phyloP scores from a whole-genome alignment of 2,888 invertebrate species.

The Acanthacorydalis orientalis region DNA sequence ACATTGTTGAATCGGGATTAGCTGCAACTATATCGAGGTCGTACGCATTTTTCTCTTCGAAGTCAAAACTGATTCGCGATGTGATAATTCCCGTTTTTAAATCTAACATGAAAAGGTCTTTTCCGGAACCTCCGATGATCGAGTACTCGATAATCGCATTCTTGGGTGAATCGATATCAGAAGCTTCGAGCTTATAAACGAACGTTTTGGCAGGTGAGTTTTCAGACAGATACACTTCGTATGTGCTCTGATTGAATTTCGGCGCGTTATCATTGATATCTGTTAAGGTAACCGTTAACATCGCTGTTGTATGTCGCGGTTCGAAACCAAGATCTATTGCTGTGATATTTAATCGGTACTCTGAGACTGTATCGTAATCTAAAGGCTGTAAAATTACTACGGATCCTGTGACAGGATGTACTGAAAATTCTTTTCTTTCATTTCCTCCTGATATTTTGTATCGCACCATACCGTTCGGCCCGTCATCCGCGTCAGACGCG shows the following conservation, averaged over 20 bases:
- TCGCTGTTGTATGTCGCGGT: slow-evolving; percentile 56
- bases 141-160: slow-evolving; percentile 75
- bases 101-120: slow-evolving; percentile 62
- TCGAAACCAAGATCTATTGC: slow-evolving; percentile 77
- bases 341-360: slow-evolving; percentile 73
- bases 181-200: slow-evolving; percentile 58
- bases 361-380: slow-evolving; percentile 74
- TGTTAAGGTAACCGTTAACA: slow-evolving; percentile 69
- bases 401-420: slow-evolving; percentile 60
- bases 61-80: slow-evolving; percentile 67
- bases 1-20: slow-evolving; percentile 75
- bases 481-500: slow-evolving; percentile 71
- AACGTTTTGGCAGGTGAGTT: slow-evolving; percentile 60
- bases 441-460: slow-evolving; percentile 77
- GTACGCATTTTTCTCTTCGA: slow-evolving; percentile 65
- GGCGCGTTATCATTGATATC: slow-evolving; percentile 93
- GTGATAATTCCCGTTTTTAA: slow-evolving; percentile 56
- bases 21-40: slow-evolving; percentile 61
- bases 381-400: slow-evolving; percentile 63
- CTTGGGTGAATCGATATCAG: slow-evolving; percentile 74
- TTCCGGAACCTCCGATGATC: slow-evolving; percentile 58
- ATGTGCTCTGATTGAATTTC: slow-evolving; percentile 58
- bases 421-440: slow-evolving; percentile 59
- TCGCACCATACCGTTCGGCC: slow-evolving; percentile 77
- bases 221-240: slow-evolving; percentile 66